These are phyloP conservation scores for Osmoderma eremita DNA, from an alignment of 2,888 invertebrate genomes.

Conservation along the genomic window DNA sequence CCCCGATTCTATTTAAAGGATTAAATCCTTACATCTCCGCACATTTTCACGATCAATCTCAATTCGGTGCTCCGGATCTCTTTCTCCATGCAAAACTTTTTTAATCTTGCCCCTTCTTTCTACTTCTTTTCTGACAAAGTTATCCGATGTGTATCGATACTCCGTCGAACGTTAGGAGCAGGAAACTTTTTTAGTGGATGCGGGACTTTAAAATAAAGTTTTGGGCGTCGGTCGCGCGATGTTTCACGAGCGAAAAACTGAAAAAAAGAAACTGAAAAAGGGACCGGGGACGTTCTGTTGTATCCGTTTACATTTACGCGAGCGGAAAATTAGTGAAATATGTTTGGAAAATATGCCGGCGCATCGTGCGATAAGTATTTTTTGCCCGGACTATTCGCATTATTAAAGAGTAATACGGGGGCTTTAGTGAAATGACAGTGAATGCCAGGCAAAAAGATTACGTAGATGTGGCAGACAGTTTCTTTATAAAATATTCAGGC, in stretches of 20 bases:
- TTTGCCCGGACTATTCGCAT: conserved; percentile 8
- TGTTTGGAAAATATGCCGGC: conserved; percentile 31
- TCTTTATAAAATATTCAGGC: conserved; percentile 37
- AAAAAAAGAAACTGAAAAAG: conserved; percentile 26
- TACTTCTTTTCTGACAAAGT: conserved; percentile 15
- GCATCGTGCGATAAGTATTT: conserved; percentile 10
- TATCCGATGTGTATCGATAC: conserved; percentile 29
- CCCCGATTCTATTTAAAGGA: not conserved
- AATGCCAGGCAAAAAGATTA: conserved; percentile 20
- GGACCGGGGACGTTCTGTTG: conserved; percentile 17
- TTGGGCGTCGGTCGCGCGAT: not conserved
- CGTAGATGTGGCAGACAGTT: conserved; percentile 28
- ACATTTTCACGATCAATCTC: conserved; percentile 11
- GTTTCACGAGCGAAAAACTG: conserved; percentile 20
- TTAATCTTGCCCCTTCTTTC: conserved; percentile 24
- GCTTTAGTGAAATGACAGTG: conserved; percentile 21
- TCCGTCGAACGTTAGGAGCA: conserved; percentile 17
- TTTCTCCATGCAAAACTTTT: conserved; percentile 29
- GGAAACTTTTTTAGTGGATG: conserved; percentile 27
- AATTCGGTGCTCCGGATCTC: conserved; percentile 14
- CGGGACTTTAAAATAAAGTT: conserved; percentile 34
- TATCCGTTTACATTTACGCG: conserved; percentile 11
- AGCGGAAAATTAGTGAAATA: conserved; percentile 39
- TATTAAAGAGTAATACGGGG: conserved; percentile 30
- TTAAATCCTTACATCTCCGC: conserved; percentile 1